Evolutionary conservation across 2,888 invertebrate genomes (phyloP), one percentile per base, ranked within the genome.

Genomic region (Anarsia innoxiella): DNA sequence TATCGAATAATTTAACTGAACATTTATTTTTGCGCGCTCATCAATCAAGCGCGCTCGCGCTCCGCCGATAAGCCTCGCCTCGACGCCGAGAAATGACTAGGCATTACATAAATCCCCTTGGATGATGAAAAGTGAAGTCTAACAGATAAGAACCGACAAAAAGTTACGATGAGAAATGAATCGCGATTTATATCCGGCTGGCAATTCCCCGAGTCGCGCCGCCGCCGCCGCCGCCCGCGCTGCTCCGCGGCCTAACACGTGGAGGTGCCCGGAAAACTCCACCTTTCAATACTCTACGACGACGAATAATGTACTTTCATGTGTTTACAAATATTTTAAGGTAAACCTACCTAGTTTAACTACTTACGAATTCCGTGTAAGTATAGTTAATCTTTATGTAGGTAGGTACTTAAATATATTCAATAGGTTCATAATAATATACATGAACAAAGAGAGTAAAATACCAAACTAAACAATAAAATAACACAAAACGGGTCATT

Each of bases 121-220:
- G 86, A 86, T 86, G 86, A 86, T 86, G 86, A 86, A 86, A 86
- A 86, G 84, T 86, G 86, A 86, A 86, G 86, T 85, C 80, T 86
- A 82, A 86, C 86, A 85, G 86, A 86, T 86, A 86, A 86, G 86
- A 82, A 84, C 85, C 85, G 84, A 83, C 85, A 86, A 86, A 86
- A 86, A 86, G 82, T 86, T 86, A 77, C 86, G 83, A 86, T 86
- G 86, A 86, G 86, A 86, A 86, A 86, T 86, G 86, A 84, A 75
- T 83, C 80, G 83, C 84, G 79, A 86, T 86, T 86, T 85, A 74
- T 86, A 82, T 78, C 76, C 79, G 70, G 63, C 58, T 54, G 55
- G 70, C 70, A 66, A 63, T 66, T 63, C 61, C 65, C 62, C 57
- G 61, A 59, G 57, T 44, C 45, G 54, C 40, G 40, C 45, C 45